phyloP scores from a whole-genome alignment of 2,888 invertebrate species.

The Lucinisca nassula region DNA sequence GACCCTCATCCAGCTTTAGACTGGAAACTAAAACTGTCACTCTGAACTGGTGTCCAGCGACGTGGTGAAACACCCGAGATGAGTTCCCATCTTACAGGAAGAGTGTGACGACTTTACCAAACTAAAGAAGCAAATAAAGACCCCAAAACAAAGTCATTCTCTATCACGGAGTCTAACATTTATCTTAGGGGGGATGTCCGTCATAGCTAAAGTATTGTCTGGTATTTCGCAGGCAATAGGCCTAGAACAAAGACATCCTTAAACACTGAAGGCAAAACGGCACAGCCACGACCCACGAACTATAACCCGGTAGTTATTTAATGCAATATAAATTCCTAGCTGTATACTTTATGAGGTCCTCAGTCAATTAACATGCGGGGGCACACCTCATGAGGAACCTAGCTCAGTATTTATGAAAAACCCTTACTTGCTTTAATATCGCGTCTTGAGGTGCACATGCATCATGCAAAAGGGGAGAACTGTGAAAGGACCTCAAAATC shows the following conservation, averaged over 20 bases:
- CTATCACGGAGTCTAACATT: not conserved
- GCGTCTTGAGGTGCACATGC: no score
- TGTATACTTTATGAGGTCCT: not conserved
- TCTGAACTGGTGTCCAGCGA: not conserved
- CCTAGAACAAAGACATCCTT: not conserved
- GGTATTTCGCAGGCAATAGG: not conserved
- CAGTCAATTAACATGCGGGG: not conserved
- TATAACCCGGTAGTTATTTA: not conserved
- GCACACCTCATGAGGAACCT: not conserved
- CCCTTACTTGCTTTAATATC: no score
- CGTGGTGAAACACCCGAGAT: not conserved
- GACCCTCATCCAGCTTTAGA: not conserved
- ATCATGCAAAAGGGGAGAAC: no score
- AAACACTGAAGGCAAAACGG: not conserved
- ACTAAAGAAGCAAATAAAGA: not conserved
- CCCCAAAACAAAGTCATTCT: not conserved
- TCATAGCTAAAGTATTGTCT: not conserved
- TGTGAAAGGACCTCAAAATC: no score
- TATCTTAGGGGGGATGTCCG: not conserved
- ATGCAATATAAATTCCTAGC: not conserved
- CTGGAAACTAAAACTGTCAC: not conserved
- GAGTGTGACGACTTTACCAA: not conserved
- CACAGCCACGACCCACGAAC: no score
- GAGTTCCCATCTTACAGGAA: not conserved
- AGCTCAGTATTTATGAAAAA: no score